phyloP scores from a whole-genome alignment of 2,113 vertebrate species.

The Emydocephalus ijimae region DNA sequence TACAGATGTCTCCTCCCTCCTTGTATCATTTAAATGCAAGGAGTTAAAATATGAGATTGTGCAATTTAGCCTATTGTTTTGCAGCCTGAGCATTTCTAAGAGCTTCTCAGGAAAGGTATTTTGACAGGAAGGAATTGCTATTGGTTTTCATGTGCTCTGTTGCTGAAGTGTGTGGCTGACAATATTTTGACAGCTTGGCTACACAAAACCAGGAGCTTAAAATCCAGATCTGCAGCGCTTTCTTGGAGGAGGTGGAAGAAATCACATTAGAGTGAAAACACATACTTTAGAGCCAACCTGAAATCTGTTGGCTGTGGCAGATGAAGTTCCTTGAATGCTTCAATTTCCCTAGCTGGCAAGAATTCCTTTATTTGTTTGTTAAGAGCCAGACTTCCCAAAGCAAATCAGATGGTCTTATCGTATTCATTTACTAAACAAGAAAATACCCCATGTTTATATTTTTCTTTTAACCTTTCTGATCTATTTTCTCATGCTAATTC shows the following conservation, averaged over 20 bases:
- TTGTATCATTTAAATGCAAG: constrained; percentile 26
- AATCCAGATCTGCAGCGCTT: rapidly evolving
- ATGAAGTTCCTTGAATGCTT: neutral
- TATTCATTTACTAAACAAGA: neutral
- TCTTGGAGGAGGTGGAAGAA: rapidly evolving
- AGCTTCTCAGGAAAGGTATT: neutral
- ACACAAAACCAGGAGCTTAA: neutral
- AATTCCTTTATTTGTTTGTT: neutral
- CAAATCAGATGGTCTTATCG: neutral
- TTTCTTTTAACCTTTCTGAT: neutral
- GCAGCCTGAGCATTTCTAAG: neutral
- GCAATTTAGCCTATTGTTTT: neutral
- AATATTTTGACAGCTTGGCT: neutral
- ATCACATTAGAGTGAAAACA: neutral
- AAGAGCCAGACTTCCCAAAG: neutral
- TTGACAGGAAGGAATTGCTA: constrained; percentile 1
- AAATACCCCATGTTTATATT: neutral
- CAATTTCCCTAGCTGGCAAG: neutral
- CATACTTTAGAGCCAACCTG: neutral
- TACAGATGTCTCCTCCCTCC: neutral
- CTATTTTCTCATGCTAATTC: neutral
- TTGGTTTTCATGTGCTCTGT: neutral
- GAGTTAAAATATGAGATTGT: neutral
- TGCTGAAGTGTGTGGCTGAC: neutral
- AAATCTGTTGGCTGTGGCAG: neutral